A percentile compares a stretch with the other conserved stretches of the same genome.
Conservation (phyloP, 2,797 vertebrate genomes). For the Microctenopoma lineatum region DNA sequence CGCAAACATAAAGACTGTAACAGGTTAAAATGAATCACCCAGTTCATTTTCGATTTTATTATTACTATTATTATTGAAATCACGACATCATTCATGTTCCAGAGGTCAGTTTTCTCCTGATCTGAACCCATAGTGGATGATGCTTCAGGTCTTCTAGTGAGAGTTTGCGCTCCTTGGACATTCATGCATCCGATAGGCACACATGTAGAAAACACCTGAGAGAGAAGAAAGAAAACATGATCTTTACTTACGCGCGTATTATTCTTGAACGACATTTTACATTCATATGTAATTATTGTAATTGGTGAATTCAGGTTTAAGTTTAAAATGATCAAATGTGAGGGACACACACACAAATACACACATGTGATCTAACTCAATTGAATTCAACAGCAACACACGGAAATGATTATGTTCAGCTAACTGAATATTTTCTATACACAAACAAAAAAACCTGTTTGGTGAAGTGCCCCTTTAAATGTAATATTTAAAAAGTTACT, state of each 20-base stretch:
- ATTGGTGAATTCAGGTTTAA: too few relatives aligned
- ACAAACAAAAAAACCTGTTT: neutral
- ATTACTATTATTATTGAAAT: slow-evolving; percentile 58
- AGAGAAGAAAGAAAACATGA: neutral
- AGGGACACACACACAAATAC: too few relatives aligned
- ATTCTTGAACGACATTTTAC: too few relatives aligned
- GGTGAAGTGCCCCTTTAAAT: neutral
- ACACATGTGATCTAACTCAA: too few relatives aligned
- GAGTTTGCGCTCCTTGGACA: slow-evolving; percentile 73
- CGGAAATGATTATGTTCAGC: neutral
- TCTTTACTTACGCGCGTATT: too few relatives aligned
- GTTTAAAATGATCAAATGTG: too few relatives aligned
- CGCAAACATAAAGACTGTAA: too few relatives aligned
- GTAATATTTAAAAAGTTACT: neutral
- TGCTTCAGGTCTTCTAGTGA: slow-evolving; percentile 61
- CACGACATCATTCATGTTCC: slow-evolving; percentile 30
- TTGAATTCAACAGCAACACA: neutral
- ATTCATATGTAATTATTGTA: too few relatives aligned
- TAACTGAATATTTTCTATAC: neutral
- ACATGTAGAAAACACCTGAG: slow-evolving; percentile 82
- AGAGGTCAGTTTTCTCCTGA: slow-evolving; percentile 19
- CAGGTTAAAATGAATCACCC: slow-evolving; percentile 22
- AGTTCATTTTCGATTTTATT: slow-evolving; percentile 51
- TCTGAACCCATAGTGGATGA: slow-evolving; percentile 40
- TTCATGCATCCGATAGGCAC: slow-evolving; percentile 83